These are phyloP conservation scores for Phalacrocorax carbo DNA, from an alignment of 2,113 vertebrate species.

Conservation along the genomic window DNA sequence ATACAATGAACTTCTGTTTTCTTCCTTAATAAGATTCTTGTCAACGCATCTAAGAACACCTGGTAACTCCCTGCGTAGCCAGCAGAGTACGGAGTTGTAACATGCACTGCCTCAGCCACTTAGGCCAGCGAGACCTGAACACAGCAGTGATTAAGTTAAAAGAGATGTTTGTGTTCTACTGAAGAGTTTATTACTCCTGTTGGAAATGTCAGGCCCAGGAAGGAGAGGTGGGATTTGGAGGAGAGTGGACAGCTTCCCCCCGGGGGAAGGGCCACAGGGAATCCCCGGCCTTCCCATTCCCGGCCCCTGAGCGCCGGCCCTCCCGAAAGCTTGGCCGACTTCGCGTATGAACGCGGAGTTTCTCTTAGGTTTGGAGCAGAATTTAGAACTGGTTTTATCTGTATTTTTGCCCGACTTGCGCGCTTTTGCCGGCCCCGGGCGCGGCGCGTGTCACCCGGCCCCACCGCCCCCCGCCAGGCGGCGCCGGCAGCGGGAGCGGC, in stretches of 20 bases:
- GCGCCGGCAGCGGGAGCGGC: too few relatives aligned
- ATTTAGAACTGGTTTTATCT: accelerated
- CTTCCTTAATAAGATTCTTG: background rate
- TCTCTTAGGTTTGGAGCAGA: too few relatives aligned
- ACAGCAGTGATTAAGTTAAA: background rate
- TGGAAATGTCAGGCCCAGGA: background rate
- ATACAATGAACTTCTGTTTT: background rate
- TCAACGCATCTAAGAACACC: background rate
- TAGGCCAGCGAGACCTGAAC: background rate
- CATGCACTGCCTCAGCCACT: accelerated
- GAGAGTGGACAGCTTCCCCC: accelerated
- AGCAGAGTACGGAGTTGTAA: background rate
- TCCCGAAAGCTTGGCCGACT: background rate
- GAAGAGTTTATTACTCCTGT: background rate
- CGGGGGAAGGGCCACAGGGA: too few relatives aligned
- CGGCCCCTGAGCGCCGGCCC: too few relatives aligned
- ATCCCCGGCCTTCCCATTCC: accelerated
- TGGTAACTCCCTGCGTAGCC: accelerated
- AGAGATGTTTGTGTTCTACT: background rate
- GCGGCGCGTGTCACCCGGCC: too few relatives aligned
- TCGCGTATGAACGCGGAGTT: accelerated
- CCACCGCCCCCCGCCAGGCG: background rate
- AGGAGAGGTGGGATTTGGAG: background rate
- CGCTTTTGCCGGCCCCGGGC: background rate
- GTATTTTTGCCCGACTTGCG: accelerated